Percentiles rank a stretch among this genome's conserved stretches.
phyloP scores from a whole-genome alignment of 2,888 invertebrate species.

The Palloptera scutellata region DNA sequence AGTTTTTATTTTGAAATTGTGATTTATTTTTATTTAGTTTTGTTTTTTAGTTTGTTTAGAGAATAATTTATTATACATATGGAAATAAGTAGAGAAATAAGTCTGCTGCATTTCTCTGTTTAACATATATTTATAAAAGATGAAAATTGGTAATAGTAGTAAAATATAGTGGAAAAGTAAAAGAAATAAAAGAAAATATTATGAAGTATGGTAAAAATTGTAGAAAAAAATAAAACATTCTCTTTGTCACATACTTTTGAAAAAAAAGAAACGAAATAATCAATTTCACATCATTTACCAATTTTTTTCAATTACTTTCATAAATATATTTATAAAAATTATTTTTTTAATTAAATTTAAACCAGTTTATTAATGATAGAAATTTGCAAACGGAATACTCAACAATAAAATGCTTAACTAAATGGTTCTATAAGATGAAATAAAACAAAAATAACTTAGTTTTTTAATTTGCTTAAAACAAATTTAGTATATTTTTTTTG shows the following conservation, averaged over 20 bases:
- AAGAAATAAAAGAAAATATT: no score
- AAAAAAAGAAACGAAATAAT: background rate
- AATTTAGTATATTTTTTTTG: conserved; percentile 21
- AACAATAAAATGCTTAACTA: conserved; percentile 16
- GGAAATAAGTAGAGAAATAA: background rate
- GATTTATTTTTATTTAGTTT: background rate
- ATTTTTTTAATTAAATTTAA: background rate
- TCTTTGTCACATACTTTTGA: no score
- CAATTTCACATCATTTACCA: background rate
- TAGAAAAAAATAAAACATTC: no score
- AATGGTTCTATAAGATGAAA: background rate
- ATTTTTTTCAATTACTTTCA: background rate
- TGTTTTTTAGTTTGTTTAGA: background rate
- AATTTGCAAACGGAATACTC: conserved; percentile 50
- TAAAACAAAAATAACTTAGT: conserved; percentile 8
- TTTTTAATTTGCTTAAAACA: conserved; percentile 22
- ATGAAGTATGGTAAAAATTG: no score
- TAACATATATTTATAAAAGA: background rate
- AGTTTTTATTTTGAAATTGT: no score
- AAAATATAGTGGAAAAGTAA: no score
- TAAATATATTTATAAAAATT: background rate
- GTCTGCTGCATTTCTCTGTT: background rate
- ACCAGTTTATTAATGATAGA: conserved; percentile 48
- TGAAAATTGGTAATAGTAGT: no score
- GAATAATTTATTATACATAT: background rate